Evolutionary conservation across 2,888 invertebrate genomes (phyloP).

Genomic region (Drosophila neoperkinsi): DNA sequence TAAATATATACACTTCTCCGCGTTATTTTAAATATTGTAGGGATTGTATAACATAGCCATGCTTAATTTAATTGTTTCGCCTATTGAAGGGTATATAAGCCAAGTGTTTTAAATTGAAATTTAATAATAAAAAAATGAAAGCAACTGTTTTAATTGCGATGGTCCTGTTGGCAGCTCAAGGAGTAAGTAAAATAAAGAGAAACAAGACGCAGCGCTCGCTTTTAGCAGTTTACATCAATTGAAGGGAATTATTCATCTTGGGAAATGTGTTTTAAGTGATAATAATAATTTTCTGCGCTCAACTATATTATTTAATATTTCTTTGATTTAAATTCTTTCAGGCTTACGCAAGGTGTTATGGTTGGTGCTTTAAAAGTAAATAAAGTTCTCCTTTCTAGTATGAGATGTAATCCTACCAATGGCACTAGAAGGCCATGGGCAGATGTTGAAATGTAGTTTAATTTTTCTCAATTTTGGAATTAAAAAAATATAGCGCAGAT

Average conservation of each 20-base stretch:
- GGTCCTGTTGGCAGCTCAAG: background rate
- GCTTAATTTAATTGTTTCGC: background rate
- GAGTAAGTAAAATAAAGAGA: background rate
- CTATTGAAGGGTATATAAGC: background rate
- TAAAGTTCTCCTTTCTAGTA: background rate
- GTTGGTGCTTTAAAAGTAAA: background rate
- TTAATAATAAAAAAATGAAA: background rate
- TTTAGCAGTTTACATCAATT: background rate
- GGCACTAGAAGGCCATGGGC: background rate
- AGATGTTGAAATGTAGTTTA: background rate
- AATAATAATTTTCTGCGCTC: background rate
- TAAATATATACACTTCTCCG: background rate
- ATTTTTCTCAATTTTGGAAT: background rate
- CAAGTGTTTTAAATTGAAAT: background rate
- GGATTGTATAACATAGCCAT: background rate
- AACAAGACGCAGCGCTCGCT: background rate
- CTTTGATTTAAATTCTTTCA: background rate
- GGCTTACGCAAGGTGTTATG: constrained; percentile 2
- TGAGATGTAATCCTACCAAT: background rate
- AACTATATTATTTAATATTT: too few relatives aligned
- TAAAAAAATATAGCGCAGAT: background rate
- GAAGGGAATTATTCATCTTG: background rate
- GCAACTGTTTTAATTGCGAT: background rate
- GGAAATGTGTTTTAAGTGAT: background rate
- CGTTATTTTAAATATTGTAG: background rate